Evolutionary conservation across 2,888 invertebrate genomes (phyloP), one percentile per base, ranked within the genome.

Genomic region (Bugula neritina): DNA sequence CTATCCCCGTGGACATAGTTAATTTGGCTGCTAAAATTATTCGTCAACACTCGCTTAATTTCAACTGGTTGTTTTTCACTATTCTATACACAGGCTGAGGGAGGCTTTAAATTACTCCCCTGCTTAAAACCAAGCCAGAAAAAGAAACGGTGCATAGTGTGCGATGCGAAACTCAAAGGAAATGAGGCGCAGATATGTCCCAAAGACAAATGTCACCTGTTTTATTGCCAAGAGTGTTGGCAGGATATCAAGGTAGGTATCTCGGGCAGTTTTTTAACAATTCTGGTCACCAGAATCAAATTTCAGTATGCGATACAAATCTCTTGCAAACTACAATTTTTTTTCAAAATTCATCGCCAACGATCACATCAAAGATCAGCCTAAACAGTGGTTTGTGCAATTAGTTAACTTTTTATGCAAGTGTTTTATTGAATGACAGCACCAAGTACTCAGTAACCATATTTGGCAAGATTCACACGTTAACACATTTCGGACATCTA

Each of bases 181-280:
- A 72, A 74, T 31, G 69, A 71, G 3, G 79, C 78, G 69, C 54
- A 75, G 23, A 54, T 54, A 10, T 81, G 80, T 73, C 70, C 71
- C 0, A 79, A 77, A 0, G 35, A 69, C 1, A 76, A 74, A 3
- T 81, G 80, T 73, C 73, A 75, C 31, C 76, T 79, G 57, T 75
- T 73, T 1, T 80, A 81, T 73, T 81, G 80, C 71, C 54, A 55
- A 0, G 77, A 79, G n/a, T 81, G 80, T 70, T 80, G 79, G 79
- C n/a, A 63, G 0, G 78, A 79, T 72, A 58, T 78, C 3, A 73
- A 74, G 74, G 78, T 78, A 73, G 35, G 71, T n/a, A n/a, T n/a
- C n/a, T n/a, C n/a, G n/a, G n/a, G n/a, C n/a, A n/a, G n/a, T n/a
- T n/a, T n/a, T n/a, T n/a, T n/a, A n/a, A n/a, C n/a, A n/a, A n/a